Evolutionary conservation across 2,888 invertebrate genomes (phyloP).

Genomic region (Smittia sp.): DNA sequence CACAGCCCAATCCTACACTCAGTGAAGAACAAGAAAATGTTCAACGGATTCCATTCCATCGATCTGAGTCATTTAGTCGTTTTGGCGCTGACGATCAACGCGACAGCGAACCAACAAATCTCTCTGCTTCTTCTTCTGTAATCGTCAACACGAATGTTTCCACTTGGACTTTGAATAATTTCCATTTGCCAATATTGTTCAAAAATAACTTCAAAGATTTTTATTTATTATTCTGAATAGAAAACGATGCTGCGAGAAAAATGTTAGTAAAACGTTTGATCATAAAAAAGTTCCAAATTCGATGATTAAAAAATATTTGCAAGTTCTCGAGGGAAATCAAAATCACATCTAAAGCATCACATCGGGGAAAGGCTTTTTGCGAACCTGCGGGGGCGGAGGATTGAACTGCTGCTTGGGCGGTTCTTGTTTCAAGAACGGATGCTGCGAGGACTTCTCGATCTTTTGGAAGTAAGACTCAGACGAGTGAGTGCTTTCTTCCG

Average conservation of each 20-base stretch:
- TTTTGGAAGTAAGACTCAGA: slow-evolving; percentile 39
- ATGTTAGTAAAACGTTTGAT: neutral
- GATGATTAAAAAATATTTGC: neutral
- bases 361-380: slow-evolving; percentile 37
- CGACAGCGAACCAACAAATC: neutral
- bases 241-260: neutral
- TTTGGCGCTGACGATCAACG: too few species aligned
- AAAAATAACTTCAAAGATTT: neutral
- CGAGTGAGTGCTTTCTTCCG: slow-evolving; percentile 28
- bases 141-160: neutral
- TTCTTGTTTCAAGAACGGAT: slow-evolving; percentile 50
- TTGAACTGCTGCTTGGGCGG: slow-evolving; percentile 45
- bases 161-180: neutral
- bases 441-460: slow-evolving; percentile 47
- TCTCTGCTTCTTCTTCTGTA: neutral
- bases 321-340: neutral
- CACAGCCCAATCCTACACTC: too few species aligned
- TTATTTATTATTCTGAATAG: neutral
- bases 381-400: slow-evolving; percentile 22
- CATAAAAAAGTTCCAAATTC: neutral
- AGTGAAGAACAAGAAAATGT: too few species aligned
- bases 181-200: neutral
- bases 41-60: too few species aligned
- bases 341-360: slow-evolving; percentile 41
- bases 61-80: neutral